Conservation (phyloP, 2,888 invertebrate genomes). For the Sisyra terminalis region DNA sequence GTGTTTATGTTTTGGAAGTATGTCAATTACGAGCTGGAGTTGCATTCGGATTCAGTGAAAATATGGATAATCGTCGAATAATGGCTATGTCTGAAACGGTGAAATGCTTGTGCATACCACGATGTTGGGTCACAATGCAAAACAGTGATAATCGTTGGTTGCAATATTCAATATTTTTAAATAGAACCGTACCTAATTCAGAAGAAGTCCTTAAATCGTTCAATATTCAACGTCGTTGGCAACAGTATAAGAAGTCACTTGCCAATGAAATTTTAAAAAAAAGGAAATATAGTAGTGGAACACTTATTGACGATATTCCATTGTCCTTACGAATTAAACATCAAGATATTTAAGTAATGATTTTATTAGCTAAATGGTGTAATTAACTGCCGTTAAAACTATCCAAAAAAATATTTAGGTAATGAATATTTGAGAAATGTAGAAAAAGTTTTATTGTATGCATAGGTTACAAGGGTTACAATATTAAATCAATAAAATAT, state of each 20-base stretch:
- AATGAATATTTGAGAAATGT: too few species aligned
- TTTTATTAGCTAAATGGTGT: too few species aligned
- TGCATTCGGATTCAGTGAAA: conserved; percentile 17
- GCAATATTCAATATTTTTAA: conserved; percentile 21
- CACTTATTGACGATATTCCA: too few species aligned
- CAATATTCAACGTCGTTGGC: not conserved
- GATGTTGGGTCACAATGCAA: conserved; percentile 22
- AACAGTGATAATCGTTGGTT: conserved; percentile 26
- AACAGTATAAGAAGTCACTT: too few species aligned
- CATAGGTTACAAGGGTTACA: too few species aligned
- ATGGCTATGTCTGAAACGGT: conserved; percentile 18
- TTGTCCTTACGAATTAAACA: too few species aligned
- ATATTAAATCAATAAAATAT: too few species aligned
- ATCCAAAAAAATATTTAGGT: not conserved
- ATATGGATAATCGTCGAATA: conserved; percentile 22
- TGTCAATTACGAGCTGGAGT: not conserved
- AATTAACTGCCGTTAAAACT: too few species aligned
- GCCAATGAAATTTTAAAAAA: too few species aligned
- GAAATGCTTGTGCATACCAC: conserved; percentile 23
- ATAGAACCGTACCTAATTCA: conserved; percentile 20
- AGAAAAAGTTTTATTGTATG: too few species aligned
- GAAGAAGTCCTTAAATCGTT: conserved; percentile 20
- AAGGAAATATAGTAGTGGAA: too few species aligned
- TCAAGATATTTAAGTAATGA: too few species aligned
- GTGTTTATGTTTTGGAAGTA: not conserved